Conservation (phyloP, 2,113 vertebrate species). For the Ivindomyrus marchei region DNA sequence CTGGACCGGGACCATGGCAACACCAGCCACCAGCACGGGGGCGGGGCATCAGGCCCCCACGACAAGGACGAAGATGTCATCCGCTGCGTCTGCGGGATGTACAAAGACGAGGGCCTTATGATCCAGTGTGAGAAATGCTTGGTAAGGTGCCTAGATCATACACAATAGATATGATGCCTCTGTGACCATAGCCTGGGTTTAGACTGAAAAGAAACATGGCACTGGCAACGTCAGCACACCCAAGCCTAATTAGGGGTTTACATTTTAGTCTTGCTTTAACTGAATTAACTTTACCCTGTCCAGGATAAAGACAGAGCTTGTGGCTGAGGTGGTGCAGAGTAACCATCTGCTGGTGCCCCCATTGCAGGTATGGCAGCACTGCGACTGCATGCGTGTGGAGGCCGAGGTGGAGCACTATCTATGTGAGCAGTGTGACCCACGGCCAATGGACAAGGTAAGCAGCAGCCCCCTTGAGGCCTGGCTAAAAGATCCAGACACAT, state of each 20-base stretch:
- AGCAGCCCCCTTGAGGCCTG: background rate
- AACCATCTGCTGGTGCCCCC: background rate
- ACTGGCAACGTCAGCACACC: background rate
- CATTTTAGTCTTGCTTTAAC: background rate
- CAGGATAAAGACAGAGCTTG: background rate
- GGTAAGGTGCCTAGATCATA: slow-evolving; percentile 56
- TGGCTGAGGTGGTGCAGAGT: background rate
- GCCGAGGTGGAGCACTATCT: slow-evolving; percentile 92
- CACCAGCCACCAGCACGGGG: slow-evolving; percentile 35
- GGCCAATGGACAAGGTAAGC: slow-evolving; percentile 78
- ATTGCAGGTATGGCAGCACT: slow-evolving; percentile 94
- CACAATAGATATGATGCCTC: background rate
- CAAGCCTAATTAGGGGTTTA: background rate
- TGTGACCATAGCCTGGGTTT: background rate
- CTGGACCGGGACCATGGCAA: slow-evolving; percentile 60
- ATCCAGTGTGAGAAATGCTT: slow-evolving; percentile 99
- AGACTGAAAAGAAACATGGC: background rate
- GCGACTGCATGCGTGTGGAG: slow-evolving; percentile 91
- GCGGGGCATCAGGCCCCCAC: slow-evolving; percentile 61
- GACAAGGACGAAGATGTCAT: slow-evolving; percentile 86
- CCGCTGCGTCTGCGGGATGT: slow-evolving; percentile 95
- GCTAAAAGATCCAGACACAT: background rate
- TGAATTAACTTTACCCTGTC: background rate
- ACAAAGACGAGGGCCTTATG: slow-evolving; percentile 97
- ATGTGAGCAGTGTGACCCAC: slow-evolving; percentile 90